Conservation (phyloP, 2,113 vertebrate species). For the Ciconia boyciana region DNA sequence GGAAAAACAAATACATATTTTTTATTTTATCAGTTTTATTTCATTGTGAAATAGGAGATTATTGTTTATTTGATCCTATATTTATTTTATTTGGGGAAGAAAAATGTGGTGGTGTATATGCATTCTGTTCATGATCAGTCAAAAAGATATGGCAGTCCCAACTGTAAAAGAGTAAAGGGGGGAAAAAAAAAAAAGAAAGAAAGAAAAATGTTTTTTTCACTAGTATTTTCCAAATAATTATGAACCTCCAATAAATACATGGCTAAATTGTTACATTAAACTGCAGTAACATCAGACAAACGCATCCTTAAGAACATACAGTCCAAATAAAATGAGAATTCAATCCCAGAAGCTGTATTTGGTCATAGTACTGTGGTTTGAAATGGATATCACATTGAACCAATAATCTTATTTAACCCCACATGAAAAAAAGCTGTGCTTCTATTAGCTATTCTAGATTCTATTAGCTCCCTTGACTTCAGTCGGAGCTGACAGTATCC, state of each 20-base stretch:
- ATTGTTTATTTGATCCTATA: neutral
- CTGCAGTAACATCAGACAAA: neutral
- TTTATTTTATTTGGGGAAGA: neutral
- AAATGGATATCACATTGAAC: neutral
- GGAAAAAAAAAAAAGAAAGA: neutral
- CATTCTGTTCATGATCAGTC: neutral
- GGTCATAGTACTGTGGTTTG: neutral
- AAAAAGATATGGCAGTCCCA: neutral
- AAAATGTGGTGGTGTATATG: neutral
- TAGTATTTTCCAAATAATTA: neutral
- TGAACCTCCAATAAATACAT: neutral
- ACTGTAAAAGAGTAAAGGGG: neutral
- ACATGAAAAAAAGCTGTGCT: slow-evolving; percentile 23
- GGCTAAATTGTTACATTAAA: neutral
- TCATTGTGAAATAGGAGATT: neutral
- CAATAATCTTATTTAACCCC: neutral
- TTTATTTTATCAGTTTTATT: neutral
- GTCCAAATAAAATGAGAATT: neutral
- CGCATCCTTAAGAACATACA: accelerated
- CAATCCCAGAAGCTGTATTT: neutral
- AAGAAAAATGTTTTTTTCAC: neutral
- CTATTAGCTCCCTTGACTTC: slow-evolving; percentile 44
- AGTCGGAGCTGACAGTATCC: slow-evolving; percentile 14
- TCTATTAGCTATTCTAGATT: slow-evolving; percentile 6
- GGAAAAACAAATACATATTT: neutral